These are phyloP conservation scores for Prosopocoilus inquinatus DNA, from an alignment of 2,888 invertebrate genomes.

Conservation along the genomic window DNA sequence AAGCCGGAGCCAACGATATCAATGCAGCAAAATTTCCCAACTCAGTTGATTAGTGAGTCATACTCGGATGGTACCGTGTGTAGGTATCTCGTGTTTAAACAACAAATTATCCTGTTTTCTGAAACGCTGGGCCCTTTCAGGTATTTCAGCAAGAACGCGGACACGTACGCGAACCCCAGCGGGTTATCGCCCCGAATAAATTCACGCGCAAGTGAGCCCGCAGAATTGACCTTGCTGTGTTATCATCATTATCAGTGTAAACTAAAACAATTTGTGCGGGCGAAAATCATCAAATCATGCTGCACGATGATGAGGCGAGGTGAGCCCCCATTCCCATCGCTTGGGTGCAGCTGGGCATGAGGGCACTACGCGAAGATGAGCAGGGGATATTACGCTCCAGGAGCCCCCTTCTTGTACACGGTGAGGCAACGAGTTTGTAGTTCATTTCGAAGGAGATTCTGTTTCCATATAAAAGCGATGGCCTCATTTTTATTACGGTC, in stretches of 20 bases:
- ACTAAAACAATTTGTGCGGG: not conserved
- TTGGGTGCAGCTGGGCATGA: no score
- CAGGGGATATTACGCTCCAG: slow-evolving; percentile 40
- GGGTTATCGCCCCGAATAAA: no score
- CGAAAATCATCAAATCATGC: slow-evolving; percentile 3
- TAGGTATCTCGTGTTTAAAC: not conserved
- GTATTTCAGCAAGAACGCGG: not conserved
- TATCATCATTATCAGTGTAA: not conserved
- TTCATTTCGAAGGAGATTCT: no score
- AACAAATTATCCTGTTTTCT: not conserved
- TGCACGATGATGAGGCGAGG: not conserved
- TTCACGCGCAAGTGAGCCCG: no score
- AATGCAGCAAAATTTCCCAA: slow-evolving; percentile 6
- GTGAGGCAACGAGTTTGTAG: slow-evolving; percentile 33
- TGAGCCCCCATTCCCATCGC: no score
- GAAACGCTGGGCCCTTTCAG: not conserved
- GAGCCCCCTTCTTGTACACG: slow-evolving; percentile 43
- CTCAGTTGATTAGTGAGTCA: slow-evolving; percentile 11
- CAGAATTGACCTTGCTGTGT: no score
- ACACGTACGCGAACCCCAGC: not conserved
- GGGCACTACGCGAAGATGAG: slow-evolving; percentile 27
- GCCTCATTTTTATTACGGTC: no score
- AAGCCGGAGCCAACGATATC: slow-evolving; percentile 7
- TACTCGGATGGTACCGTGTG: not conserved
- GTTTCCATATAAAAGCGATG: no score